Base-by-base conservation (phyloP, 2,797 vertebrate genomes). In the Salarias fasciatus region DNA sequence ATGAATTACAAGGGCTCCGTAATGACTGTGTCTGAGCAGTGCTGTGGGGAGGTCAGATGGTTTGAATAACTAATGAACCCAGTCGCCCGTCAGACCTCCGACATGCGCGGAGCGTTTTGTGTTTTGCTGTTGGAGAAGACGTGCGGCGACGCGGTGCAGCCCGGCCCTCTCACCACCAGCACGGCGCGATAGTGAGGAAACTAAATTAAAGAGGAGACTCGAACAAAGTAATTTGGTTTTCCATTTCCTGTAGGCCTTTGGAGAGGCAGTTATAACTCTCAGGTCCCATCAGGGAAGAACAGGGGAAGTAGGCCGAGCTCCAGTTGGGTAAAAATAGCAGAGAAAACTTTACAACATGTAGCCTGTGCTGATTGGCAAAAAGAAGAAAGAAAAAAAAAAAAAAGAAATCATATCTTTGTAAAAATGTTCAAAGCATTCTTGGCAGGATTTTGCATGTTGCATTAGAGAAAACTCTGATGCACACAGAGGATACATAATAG, bases 191-290 rank as follows among this genome's bases (percentile, higher is more conserved):
- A 53, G 33, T 49, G 69, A 63, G 66, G 75, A 78, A 75, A 79
- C 50, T 41, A 73, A 85, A 77, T 77, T 74, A 66, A 83, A 88
- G 31, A 63, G 37, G 40, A 74, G 51, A 66, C 83, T 87, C 73
- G 59, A 81, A 85, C 87, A 89, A 89, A 90, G 88, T 89, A 86
- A 92, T 93, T 93, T 91, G 75, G 74, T 90, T 93, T 90, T 91
- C 84, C 83, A 92, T 93, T 91, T 93, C 87, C 88, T 92, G 81
- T 89, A 85, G 91, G 88, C 82, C 85, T 86, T 87, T 75, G 58
- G 82, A 88, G 90, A 91, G 84, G 85, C 86, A 54, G 83, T 84
- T 91, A 83, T 88, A 91, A 83, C 72, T 88, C 76, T 76, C 78
- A 62, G 55, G 86, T 92, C 91, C 89, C 91, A 87, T 85, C 63